These are phyloP conservation scores for Orcinus orca DNA, from an alignment of 2,113 vertebrate species.

Conservation along the genomic window DNA sequence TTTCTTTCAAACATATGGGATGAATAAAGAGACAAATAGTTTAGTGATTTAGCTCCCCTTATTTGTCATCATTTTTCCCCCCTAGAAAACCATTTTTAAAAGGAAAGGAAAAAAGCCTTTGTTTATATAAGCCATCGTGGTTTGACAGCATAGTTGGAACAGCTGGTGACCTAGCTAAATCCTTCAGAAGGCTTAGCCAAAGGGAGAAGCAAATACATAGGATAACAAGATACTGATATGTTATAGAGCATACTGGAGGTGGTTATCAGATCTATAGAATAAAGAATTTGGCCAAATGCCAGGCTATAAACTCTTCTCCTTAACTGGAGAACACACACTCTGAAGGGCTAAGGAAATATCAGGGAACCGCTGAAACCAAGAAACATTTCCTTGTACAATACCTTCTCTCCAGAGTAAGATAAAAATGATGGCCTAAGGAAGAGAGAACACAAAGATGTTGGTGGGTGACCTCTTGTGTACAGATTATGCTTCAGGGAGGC, in stretches of 20 bases:
- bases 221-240: slow-evolving; percentile 11
- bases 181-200: neutral
- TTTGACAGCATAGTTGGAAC: slow-evolving; percentile 39
- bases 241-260: neutral
- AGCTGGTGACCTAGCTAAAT: slow-evolving; percentile 13
- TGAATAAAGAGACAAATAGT: slow-evolving; percentile 38
- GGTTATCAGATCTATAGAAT: neutral
- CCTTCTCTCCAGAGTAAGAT: neutral
- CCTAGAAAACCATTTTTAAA: neutral
- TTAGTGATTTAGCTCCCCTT: slow-evolving; percentile 46
- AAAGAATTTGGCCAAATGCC: neutral
- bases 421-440: neutral
- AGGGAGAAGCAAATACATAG: neutral
- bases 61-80: neutral
- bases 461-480: neutral
- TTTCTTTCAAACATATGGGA: slow-evolving; percentile 28
- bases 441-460: neutral
- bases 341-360: neutral
- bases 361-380: neutral
- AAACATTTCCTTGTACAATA: neutral
- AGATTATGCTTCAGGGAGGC: neutral
- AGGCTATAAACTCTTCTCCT: neutral
- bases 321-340: neutral
- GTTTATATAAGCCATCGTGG: neutral
- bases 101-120: neutral